A percentile compares a stretch with the other conserved stretches of the same genome.
Evolutionary conservation across 2,888 invertebrate species (phyloP).

Genomic region (Ennomos erosarius): DNA sequence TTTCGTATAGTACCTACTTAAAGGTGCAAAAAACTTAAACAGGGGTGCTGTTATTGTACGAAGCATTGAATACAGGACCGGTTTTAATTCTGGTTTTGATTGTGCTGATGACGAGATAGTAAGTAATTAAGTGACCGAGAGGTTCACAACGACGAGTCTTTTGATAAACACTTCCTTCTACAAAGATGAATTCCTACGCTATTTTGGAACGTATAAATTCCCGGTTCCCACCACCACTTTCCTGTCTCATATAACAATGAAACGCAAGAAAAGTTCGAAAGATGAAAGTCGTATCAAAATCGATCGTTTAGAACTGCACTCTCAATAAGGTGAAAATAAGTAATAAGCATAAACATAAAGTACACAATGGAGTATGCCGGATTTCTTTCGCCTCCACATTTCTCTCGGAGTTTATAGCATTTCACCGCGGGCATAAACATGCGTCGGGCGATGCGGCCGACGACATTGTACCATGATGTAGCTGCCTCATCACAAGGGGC

Average conservation of each 20-base stretch:
- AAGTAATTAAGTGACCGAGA: constrained; percentile 55
- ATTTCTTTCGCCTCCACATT: constrained; percentile 81
- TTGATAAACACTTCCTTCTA: constrained; percentile 36
- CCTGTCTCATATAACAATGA: constrained; percentile 48
- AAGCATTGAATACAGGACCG: constrained; percentile 59
- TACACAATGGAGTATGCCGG: constrained; percentile 73
- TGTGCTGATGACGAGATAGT: constrained; percentile 60
- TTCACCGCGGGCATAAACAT: constrained; percentile 78
- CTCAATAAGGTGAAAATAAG: constrained; percentile 79
- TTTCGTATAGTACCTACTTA: constrained; percentile 7
- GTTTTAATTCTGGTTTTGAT: constrained; percentile 65
- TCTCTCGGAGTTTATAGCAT: constrained; percentile 79
- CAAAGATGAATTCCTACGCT: constrained; percentile 19
- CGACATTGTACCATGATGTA: constrained; percentile 83
- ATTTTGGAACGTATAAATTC: constrained; percentile 45
- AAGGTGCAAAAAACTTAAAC: constrained; percentile 34
- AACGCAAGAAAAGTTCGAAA: constrained; percentile 49
- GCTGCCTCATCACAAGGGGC: constrained; percentile 83
- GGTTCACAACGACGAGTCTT: constrained; percentile 43
- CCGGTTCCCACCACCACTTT: constrained; percentile 32
- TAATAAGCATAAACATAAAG: constrained; percentile 81
- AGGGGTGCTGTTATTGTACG: constrained; percentile 45
- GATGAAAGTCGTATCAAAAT: constrained; percentile 61
- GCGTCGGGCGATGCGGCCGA: constrained; percentile 71
- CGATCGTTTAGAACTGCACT: constrained; percentile 64